These are phyloP conservation scores for Eupithecia tripunctaria DNA, from an alignment of 2,888 invertebrate genomes.

Conservation along the genomic window DNA sequence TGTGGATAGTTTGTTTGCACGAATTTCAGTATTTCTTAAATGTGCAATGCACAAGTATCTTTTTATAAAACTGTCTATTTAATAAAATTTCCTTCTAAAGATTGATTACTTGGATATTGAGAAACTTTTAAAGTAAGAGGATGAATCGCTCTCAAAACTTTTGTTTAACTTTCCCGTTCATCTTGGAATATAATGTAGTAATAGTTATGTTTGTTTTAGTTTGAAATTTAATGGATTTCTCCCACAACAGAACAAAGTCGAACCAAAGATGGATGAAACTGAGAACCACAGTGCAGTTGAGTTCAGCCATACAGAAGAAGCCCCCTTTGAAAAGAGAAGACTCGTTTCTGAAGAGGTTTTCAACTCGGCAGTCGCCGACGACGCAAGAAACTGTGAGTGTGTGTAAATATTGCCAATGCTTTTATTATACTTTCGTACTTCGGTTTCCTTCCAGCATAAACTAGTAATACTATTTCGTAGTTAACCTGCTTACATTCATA, in stretches of 20 bases:
- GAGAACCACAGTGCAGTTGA: constrained; percentile 95
- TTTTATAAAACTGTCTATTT: constrained; percentile 34
- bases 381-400: constrained; percentile 90
- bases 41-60: constrained; percentile 54
- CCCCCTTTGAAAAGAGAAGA: constrained; percentile 95
- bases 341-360: constrained; percentile 96
- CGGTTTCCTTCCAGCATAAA: too few species aligned
- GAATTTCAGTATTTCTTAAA: constrained; percentile 61
- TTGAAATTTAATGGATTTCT: constrained; percentile 45
- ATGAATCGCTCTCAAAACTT: constrained; percentile 41
- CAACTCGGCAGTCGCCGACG: constrained; percentile 95
- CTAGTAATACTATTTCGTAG: too few species aligned
- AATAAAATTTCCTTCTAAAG: constrained; percentile 34
- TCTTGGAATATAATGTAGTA: constrained; percentile 59
- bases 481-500: too few species aligned
- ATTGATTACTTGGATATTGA: constrained; percentile 19
- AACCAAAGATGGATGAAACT: constrained; percentile 98
- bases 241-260: constrained; percentile 90
- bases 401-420: constrained; percentile 35
- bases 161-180: constrained; percentile 34
- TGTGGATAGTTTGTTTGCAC: constrained; percentile 77
- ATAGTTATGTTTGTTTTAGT: constrained; percentile 64
- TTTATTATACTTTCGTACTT: neutral
- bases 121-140: constrained; percentile 26
- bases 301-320: constrained; percentile 95